phyloP scores from a whole-genome alignment of 37 sponge, comb jelly and placozoan genomes.

The Aphrocallistes beatrix region DNA sequence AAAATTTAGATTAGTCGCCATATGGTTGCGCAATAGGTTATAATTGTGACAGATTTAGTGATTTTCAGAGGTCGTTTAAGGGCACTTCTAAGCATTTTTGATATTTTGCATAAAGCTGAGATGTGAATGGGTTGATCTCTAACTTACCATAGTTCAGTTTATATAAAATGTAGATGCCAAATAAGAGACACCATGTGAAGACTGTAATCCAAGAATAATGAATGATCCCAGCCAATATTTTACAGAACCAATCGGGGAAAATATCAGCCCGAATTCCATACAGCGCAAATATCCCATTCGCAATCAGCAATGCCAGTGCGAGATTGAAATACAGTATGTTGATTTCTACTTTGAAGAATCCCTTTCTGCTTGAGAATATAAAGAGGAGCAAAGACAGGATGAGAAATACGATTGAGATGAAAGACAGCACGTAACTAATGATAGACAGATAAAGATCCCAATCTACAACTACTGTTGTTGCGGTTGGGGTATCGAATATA shows the following conservation, averaged over 20 bases:
- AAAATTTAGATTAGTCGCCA: no score
- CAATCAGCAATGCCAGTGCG: not conserved
- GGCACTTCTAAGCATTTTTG: not conserved
- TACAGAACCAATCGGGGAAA: no score
- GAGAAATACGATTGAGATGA: not conserved
- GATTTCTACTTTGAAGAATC: not conserved
- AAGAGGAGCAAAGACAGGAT: not conserved
- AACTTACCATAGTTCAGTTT: not conserved
- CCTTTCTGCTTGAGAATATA: not conserved
- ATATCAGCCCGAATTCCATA: not conserved
- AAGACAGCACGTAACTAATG: not conserved
- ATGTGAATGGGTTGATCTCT: no score
- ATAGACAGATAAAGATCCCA: not conserved
- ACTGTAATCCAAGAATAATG: not conserved
- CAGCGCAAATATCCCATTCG: not conserved
- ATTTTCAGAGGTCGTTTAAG: no score
- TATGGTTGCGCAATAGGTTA: no score
- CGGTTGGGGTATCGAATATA: not conserved
- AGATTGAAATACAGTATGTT: slow-evolving; percentile 5
- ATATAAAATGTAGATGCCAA: not conserved
- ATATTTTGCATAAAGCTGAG: not conserved
- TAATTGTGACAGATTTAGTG: no score
- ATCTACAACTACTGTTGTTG: not conserved
- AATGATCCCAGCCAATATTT: not conserved
- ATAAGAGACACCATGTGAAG: not conserved